Conservation (phyloP, 2,888 invertebrate species). For the Gasteruption jaculator region DNA sequence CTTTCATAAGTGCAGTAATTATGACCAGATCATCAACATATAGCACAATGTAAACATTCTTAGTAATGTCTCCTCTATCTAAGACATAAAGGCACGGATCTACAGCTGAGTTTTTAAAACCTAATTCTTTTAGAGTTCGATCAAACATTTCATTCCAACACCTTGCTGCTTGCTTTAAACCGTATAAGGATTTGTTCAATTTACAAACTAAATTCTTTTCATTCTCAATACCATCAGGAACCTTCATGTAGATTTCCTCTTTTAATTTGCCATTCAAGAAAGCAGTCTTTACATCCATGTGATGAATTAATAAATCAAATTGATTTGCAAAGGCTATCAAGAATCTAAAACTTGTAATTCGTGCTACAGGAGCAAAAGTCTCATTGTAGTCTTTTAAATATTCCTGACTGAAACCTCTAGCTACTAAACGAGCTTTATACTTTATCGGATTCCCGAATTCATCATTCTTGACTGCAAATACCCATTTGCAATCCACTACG, state of each 20-base stretch:
- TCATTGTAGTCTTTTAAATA: conserved; percentile 19
- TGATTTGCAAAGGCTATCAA: conserved; percentile 21
- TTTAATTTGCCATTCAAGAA: conserved; percentile 19
- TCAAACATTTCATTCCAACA: conserved; percentile 17
- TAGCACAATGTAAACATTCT: conserved; percentile 10
- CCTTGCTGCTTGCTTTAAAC: conserved; percentile 13
- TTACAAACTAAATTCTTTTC: conserved; percentile 14
- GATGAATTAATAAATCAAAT: conserved; percentile 16
- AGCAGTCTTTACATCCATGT: conserved; percentile 19
- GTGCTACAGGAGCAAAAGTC: conserved; percentile 20
- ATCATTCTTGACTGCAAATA: conserved; percentile 16
- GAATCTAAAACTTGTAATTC: conserved; percentile 20
- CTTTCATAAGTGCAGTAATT: not conserved
- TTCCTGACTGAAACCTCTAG: conserved; percentile 18
- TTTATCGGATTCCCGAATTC: conserved; percentile 16
- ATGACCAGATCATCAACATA: no score
- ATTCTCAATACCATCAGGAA: conserved; percentile 17
- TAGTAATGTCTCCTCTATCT: conserved; percentile 1
- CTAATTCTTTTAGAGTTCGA: not conserved
- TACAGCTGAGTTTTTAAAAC: conserved; percentile 10
- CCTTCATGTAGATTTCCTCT: conserved; percentile 22
- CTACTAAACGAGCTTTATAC: conserved; percentile 20
- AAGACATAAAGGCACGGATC: conserved; percentile 15
- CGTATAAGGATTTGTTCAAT: conserved; percentile 19
- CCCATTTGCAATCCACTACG: conserved; percentile 17